Base-by-base conservation (phyloP, 2,888 invertebrate genomes). In the Amiota minor region DNA sequence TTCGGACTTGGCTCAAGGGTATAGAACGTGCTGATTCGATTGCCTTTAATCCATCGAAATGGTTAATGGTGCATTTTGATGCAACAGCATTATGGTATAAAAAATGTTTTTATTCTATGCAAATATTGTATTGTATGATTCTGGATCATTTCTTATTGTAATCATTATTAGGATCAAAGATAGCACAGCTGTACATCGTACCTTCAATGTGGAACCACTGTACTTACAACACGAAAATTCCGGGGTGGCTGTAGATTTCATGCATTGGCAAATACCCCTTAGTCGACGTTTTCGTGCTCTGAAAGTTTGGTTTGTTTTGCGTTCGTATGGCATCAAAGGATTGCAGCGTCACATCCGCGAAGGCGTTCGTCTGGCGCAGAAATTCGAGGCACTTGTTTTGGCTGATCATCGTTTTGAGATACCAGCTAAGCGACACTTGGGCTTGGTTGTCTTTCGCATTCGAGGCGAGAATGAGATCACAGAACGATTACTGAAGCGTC, bases 61-160 rank as follows among this genome's bases (percentile, higher is more conserved):
- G 99, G 97, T 91, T 99, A 89, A 96, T 99, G 97, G 96, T 99
- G 10, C 98, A 99, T 90, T 99, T 99, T 81, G 99, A 99, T 90
- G 99, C 99, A 88, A 98, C 99, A 0, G 98, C 98, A 1, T 95
- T 99, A 96, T 99, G 99, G 98, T 98, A 91, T 91, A 91, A 35
- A 35, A 35, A 35, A 35, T 35, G 2, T 35, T 3, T 35, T 35
- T 84, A 90, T 14, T 12, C 14, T 18, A 47, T 50, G 20, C 53
- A 14, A 23, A 16, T 9, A n/a, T n/a, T n/a, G n/a, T n/a, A n/a
- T 47, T 67, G 1, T 1, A 16, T 47, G 47, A 9, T 20, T 45
- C 23, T 49, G 20, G 45, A n/a, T 16, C 23, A 12, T 65, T 65
- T 65, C 14, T 10, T 8, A 12, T 65, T 35, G 1, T 14, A 1